Evolutionary conservation across 2,113 vertebrate genomes (phyloP).

Genomic region (Psilopsiagon aymara): DNA sequence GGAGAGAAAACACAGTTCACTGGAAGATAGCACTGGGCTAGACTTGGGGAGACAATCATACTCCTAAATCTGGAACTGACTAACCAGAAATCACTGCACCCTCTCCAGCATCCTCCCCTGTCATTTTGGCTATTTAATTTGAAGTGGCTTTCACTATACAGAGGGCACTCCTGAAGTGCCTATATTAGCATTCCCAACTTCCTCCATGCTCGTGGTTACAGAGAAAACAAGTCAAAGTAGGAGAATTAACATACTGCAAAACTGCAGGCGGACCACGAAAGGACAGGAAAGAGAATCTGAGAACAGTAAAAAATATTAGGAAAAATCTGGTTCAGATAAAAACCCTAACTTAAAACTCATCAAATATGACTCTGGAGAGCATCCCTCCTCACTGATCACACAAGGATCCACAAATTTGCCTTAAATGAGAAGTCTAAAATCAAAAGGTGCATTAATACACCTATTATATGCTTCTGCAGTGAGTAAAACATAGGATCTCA

Average conservation of each 20-base stretch:
- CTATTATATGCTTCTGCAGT: not conserved
- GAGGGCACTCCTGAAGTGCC: not conserved
- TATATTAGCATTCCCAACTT: not conserved
- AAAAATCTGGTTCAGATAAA: not conserved
- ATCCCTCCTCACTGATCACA: not conserved
- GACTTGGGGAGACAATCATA: not conserved
- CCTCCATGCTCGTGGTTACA: not conserved
- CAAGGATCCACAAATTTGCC: not conserved
- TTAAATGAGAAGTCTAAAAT: not conserved
- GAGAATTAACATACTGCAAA: not conserved
- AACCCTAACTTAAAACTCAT: not conserved
- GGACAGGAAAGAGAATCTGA: not conserved
- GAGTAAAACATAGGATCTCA: not conserved
- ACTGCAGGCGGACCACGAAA: not conserved
- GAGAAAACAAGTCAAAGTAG: not conserved
- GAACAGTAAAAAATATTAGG: not conserved
- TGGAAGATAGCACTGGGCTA: not conserved
- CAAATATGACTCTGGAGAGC: not conserved
- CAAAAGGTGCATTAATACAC: not conserved
- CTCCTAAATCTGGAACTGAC: not conserved
- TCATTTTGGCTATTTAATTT: not conserved
- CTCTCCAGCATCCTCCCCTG: not conserved
- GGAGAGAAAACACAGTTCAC: not conserved
- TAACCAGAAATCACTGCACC: not conserved
- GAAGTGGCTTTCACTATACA: not conserved